Evolutionary conservation across 2,113 vertebrate species (phyloP), one percentile per base, ranked within the genome.

Genomic region (Bolborhynchus lineola): DNA sequence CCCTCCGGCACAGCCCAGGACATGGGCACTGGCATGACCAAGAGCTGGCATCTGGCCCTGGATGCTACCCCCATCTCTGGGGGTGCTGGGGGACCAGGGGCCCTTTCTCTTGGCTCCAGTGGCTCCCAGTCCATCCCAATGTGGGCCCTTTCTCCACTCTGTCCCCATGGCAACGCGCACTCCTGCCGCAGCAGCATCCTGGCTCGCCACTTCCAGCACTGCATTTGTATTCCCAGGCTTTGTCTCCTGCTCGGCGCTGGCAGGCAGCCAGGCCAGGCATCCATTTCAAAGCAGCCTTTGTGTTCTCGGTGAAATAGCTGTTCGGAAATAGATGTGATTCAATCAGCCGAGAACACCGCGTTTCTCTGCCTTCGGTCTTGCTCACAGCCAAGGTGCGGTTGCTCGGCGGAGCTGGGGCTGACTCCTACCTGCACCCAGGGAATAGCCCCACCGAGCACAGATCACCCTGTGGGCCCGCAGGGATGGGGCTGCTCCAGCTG

Each of bases 151-250:
- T 60, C 88, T 52, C 97, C 57, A 62, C 92, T 44, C 57, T 69
- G 97, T 98, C 95, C 97, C 98, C 97, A 98, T 98, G 97, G 97
- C 95, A 96, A 98, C 96, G 6, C 35, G 72, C 95, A 77, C 96
- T 76, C 85, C 25, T 59, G 59, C 79, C 49, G 84, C 92, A 88
- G 82, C 46, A 76, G 91, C 93, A 90, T 96, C 94, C 92, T 89
- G 88, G 92, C 92, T 89, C 46, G 14, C 77, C 85, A 3, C 93
- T 94, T 68, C 91, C 86, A 89, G 88, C 81, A 10, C 92, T 9
- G 85, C 95, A n/a, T 88, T 94, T 93, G 95, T 86, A 55, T 93
- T 97, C 96, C 47, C 96, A 89, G 91, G 90, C 97, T 97, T 97
- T 97, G 96, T 97, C 94, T 96, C 89, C 88, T 9, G 86, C 94